Evolutionary conservation across 1,140 invertebrate genomes (phyloP), one percentile per base, ranked within the genome.

Genomic region (Drosophila eugracilis): DNA sequence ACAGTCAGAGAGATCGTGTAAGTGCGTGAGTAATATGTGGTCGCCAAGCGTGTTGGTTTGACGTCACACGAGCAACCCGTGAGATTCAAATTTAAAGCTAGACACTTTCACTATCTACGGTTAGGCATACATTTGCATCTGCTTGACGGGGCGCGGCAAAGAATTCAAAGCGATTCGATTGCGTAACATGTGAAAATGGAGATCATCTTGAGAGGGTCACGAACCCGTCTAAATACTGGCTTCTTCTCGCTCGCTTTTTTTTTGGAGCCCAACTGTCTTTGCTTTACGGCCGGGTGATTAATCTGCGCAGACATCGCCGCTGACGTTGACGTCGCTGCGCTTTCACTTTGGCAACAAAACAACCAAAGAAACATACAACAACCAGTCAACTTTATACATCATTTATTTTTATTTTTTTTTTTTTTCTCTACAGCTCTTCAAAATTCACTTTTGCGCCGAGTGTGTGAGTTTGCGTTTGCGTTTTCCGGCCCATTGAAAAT

Each of bases 401-500:
- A 55, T 80, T 63, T 78, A 80, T 72, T 71, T 86, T 85, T 75
- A 59, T 62, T 39, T 57, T 53, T 65, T 75, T 85, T 84, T 78
- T 71, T 41, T 49, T 85, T 84, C 75, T 71, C 37, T 49, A 49
- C 62, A 39, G 65, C 57, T 63, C 71, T 48, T 75, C 42, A 34
- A 86, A 86, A 88, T 80, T 86, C 83, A 88, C 83, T 85, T 85
- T 74, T 66, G 65, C 54, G 57, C 32, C 19, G 17, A n/a, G 60
- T 36, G 57, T 22, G 58, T 26, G 24, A 14, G 34, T 24, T 26
- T 32, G 34, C 21, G 41, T 34, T 15, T 84, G 55, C 55, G 76
- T 85, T 85, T 85, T 86, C 81, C 81, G 81, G 77, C 88, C 81
- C 83, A 86, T 88, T 88, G 81, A 88, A 81, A 81, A 70, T 60